Base-by-base conservation (phyloP, 1,140 invertebrate species). In the Potamilus streckersoni region DNA sequence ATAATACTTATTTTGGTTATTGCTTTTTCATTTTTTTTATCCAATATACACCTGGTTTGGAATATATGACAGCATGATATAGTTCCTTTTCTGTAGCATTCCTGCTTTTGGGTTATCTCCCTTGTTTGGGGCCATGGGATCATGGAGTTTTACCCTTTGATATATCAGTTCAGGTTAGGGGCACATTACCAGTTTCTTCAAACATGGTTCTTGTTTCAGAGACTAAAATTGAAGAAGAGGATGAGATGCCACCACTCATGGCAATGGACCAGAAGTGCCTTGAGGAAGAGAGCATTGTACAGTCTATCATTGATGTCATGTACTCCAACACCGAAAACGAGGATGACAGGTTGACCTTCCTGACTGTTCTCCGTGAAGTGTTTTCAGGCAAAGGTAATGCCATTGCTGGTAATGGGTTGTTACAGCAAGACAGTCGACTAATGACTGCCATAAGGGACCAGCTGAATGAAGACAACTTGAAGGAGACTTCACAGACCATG, bases 281-380 rank as follows among this genome's bases (percentile, higher is more conserved):
- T 14, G 86, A 88, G 72, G 88, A 89, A 76, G 79, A 82, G 62
- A 75, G 80, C 59, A 65, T 89, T 16, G 84, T 90, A 12, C 82
- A 81, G 67, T 80, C 82, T 12, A 71, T 90, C 17, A 80, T 80
- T 16, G 73, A 80, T 59, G 64, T 85, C 6, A 63, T 90, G 14
- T 23, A 38, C 8, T 77, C 86, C 1, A 68, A 67, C 3, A 56
- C 85, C 23, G 81, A 84, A 20, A 66, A 79, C n/a, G 80, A 79
- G 16, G 80, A 84, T 63, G 84, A 88, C 57, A 63, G 20, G 6
- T 49, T 57, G 8, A 71, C 74, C 2, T 86, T 88, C 72, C 56
- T 71, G 2, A 80, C 77, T 49, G 69, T 85, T 13, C 70, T 89
- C 49, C 76, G 83, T 23, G 85, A 89, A 31, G 74, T 86, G 5